phyloP scores from a whole-genome alignment of 2,888 invertebrate genomes.

The Gastrophysa polygoni region DNA sequence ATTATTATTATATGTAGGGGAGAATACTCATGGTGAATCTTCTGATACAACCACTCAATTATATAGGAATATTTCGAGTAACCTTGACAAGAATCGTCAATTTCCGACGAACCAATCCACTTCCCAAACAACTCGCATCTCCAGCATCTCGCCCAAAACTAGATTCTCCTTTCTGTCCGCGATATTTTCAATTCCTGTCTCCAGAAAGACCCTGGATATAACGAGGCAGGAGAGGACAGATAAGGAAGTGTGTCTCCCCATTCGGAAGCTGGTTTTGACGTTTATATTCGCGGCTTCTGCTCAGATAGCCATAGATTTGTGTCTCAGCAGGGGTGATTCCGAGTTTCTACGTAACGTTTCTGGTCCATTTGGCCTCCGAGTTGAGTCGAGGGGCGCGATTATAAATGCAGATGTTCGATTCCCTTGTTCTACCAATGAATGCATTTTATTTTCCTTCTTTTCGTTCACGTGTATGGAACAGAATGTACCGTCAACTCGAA shows the following conservation, averaged over 20 bases:
- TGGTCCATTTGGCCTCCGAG: constrained; percentile 44
- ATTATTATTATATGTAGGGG: too few species aligned
- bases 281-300: constrained; percentile 40
- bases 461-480: too few species aligned
- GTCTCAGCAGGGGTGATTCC: constrained; percentile 30
- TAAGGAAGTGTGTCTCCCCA: constrained; percentile 45
- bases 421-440: background rate
- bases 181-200: constrained; percentile 23
- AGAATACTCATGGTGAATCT: too few species aligned
- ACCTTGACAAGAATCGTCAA: too few species aligned
- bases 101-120: too few species aligned
- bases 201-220: constrained; percentile 23
- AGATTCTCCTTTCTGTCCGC: constrained; percentile 4
- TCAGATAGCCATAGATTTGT: constrained; percentile 45
- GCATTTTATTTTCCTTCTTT: too few species aligned
- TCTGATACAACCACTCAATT: too few species aligned
- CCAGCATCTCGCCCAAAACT: background rate
- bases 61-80: too few species aligned
- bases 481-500: too few species aligned
- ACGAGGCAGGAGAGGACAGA: constrained; percentile 32
- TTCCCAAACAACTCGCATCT: too few species aligned
- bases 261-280: constrained; percentile 33
- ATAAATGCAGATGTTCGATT: background rate
- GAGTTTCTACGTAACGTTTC: constrained; percentile 50
- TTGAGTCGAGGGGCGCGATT: background rate